Evolutionary conservation across 2,888 invertebrate genomes (phyloP).

Genomic region (Papilio protenor): DNA sequence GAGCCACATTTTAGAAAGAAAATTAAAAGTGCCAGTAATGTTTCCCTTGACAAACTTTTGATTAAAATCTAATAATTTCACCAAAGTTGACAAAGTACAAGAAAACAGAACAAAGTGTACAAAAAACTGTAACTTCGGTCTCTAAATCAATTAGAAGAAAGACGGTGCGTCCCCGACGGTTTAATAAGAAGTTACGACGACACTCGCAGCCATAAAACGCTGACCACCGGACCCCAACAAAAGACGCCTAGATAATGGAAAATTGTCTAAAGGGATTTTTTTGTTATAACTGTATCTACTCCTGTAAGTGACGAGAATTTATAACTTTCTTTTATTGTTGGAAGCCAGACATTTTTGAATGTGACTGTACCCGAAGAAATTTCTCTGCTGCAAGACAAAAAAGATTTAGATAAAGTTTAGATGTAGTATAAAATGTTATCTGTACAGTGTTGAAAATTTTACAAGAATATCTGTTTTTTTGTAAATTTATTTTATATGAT

Average conservation of each 20-base stretch:
- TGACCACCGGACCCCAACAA: conserved; percentile 74
- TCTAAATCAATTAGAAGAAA: conserved; percentile 80
- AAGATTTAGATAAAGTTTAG: conserved; percentile 11
- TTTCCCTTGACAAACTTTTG: background rate
- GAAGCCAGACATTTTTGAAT: conserved; percentile 49
- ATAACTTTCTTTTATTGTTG: conserved; percentile 64
- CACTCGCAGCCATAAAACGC: conserved; percentile 73
- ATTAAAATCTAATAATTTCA: conserved; percentile 9
- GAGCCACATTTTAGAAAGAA: too few species aligned
- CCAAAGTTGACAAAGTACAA: conserved; percentile 20
- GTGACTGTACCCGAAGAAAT: conserved; percentile 31
- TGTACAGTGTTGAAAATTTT: background rate
- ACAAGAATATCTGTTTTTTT: background rate
- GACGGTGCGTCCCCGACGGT: conserved; percentile 71
- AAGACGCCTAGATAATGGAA: conserved; percentile 78
- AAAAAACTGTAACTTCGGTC: conserved; percentile 65
- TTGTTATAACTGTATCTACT: conserved; percentile 76
- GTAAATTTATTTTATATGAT: background rate
- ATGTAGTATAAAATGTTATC: background rate
- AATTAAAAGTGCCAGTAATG: background rate
- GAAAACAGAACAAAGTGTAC: conserved; percentile 59
- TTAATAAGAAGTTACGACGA: conserved; percentile 81
- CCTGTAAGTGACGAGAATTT: conserved; percentile 69
- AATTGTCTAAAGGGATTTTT: conserved; percentile 80
- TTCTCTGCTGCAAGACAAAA: background rate